A percentile compares a stretch with the other conserved stretches of the same genome.
These are phyloP conservation scores for Rhagoletis zephyria DNA, from an alignment of 1,140 invertebrate genomes.

Conservation along the genomic window DNA sequence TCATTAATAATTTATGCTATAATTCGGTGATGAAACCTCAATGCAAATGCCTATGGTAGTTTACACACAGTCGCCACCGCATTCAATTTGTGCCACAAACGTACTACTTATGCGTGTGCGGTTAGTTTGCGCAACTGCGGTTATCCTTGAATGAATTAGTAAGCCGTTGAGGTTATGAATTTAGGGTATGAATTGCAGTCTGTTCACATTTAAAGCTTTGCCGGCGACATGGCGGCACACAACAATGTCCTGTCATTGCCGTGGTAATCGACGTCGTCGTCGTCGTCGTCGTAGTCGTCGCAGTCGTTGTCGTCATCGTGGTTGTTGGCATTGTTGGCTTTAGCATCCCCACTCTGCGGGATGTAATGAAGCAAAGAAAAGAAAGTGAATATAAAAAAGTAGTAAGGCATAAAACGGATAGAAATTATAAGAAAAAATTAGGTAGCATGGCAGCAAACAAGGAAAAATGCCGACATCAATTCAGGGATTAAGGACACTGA, in stretches of 20 bases:
- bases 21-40: not conserved
- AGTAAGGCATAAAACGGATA: constrained; percentile 20
- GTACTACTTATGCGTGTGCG: no score
- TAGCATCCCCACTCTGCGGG: not conserved
- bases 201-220: constrained; percentile 24
- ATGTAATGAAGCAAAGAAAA: constrained; percentile 46
- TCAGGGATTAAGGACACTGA: constrained; percentile 71
- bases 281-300: no score
- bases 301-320: not conserved
- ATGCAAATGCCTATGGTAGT: not conserved
- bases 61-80: not conserved
- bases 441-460: constrained; percentile 26
- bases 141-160: not conserved
- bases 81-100: no score
- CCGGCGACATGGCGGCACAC: constrained; percentile 44
- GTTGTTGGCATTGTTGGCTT: not conserved
- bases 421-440: not conserved
- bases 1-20: constrained; percentile 34
- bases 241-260: not conserved
- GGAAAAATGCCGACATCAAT: constrained; percentile 68
- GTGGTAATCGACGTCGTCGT: not conserved
- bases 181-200: not conserved
- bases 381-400: constrained; percentile 34
- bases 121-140: not conserved
- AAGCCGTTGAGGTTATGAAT: not conserved